Conservation (phyloP, 2,797 vertebrate genomes). For the Choloepus didactylus region DNA sequence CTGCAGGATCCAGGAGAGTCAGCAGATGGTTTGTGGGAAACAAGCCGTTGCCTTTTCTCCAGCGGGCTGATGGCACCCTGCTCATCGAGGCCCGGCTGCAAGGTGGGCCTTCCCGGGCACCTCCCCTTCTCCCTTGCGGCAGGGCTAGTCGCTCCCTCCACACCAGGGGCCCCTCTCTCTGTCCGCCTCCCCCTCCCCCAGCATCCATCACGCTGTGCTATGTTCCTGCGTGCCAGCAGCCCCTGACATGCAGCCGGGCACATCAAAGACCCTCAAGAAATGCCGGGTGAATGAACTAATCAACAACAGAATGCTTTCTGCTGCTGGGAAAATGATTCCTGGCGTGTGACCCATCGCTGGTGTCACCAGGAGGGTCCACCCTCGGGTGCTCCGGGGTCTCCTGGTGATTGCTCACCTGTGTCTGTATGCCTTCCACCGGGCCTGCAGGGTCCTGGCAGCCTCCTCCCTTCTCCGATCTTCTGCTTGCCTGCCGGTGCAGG, state of each 20-base stretch:
- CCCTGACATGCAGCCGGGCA: not conserved
- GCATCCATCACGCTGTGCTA: not conserved
- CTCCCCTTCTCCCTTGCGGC: not conserved
- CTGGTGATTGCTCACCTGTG: conserved; percentile 85
- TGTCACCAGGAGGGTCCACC: not conserved
- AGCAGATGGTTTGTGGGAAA: not conserved
- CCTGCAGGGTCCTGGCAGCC: conserved; percentile 91
- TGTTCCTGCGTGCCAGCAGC: not conserved
- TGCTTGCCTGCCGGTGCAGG: not conserved
- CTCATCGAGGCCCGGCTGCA: not conserved
- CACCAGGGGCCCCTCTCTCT: not conserved
- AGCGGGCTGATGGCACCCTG: not conserved
- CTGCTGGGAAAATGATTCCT: not conserved
- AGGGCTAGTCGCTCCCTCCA: too few relatives aligned
- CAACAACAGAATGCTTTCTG: not conserved
- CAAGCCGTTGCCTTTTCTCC: not conserved
- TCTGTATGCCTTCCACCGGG: conserved; percentile 89
- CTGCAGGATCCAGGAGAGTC: too few relatives aligned
- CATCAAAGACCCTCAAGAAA: not conserved
- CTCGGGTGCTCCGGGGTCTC: not conserved
- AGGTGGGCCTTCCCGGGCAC: not conserved
- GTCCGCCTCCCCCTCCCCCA: not conserved
- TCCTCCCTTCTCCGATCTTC: conserved; percentile 78
- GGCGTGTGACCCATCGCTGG: not conserved
- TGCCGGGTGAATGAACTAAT: not conserved